Base-by-base conservation (phyloP, 2,888 invertebrate genomes). In the Tiliacea aurago region DNA sequence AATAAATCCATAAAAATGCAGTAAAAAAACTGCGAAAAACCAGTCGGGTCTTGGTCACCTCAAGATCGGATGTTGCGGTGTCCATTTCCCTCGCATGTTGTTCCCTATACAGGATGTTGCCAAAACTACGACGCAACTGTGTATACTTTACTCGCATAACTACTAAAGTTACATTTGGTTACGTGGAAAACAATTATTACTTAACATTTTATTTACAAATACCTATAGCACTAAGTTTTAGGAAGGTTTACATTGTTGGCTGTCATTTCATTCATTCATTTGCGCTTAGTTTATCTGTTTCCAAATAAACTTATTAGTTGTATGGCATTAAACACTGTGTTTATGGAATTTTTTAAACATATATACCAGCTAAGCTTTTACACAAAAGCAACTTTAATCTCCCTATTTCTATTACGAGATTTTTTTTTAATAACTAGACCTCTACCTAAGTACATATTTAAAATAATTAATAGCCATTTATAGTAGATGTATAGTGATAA, bases 31-130 rank as follows among this genome's bases (percentile, higher is more conserved):
- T 78, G 78, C 77, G 79, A 79, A 85, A 82, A 78, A n/a, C 77
- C 78, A 76, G 78, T 76, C 70, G 56, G 59, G 71, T 41, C 76
- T 58, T 71, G 76, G 80, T 85, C 87, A 86, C 90, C 86, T 83
- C 83, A 86, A 70, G 79, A 82, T 87, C 94, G 96, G 96, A 96
- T 96, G 96, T 96, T 95, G 95, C 95, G 95, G 95, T 94, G 93
- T 93, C 92, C 93, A 95, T 94, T 94, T 95, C 96, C 95, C 92
- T 87, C 83, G 85, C 71, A 81, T 93, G 95, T 94, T 94, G 94
- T 89, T 91, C 90, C 83, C 84, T 85, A 56, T 83, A 91, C 95
- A 94, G 96, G 95, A 96, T 96, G 96, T 96, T 96, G 94, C 95
- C 94, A 93, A 96, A 95, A 95, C 94, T 93, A 82, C 86, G 85